Evolutionary conservation across 2,797 vertebrate species (phyloP).

Genomic region (Falco columbarius): DNA sequence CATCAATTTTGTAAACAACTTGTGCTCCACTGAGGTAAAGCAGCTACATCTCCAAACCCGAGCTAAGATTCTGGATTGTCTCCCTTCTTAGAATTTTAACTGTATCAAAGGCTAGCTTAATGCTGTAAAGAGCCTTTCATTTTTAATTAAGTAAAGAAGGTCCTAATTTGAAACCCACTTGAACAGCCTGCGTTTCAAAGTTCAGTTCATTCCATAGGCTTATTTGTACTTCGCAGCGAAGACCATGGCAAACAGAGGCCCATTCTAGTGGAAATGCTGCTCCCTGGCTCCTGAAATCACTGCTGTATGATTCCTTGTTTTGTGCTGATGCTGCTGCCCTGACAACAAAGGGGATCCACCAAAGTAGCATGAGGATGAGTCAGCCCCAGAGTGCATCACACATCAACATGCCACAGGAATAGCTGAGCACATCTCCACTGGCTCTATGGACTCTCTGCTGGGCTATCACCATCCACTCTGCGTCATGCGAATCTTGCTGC

Average conservation of each 20-base stretch:
- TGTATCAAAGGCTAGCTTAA: slow-evolving; percentile 42
- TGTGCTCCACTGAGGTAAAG: slow-evolving; percentile 51
- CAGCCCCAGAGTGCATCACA: not conserved
- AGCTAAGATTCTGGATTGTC: slow-evolving; percentile 19
- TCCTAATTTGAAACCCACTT: slow-evolving; percentile 6
- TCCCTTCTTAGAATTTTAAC: slow-evolving; percentile 28
- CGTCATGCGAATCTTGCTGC: not conserved
- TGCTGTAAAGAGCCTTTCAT: slow-evolving; percentile 40
- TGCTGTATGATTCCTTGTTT: not conserved
- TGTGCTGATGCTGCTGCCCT: slow-evolving; percentile 26
- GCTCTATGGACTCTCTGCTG: not conserved
- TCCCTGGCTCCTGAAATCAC: not conserved
- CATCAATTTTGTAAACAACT: slow-evolving; percentile 59
- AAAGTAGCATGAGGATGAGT: not conserved
- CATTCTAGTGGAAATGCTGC: not conserved
- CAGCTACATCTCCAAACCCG: not conserved
- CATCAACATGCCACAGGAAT: not conserved
- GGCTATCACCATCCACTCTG: not conserved
- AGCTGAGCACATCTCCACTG: not conserved
- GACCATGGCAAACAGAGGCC: not conserved
- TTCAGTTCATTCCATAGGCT: slow-evolving; percentile 6
- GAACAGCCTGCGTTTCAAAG: slow-evolving; percentile 12
- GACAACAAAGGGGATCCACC: not conserved
- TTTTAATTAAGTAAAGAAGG: slow-evolving; percentile 51
- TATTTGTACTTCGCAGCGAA: slow-evolving; percentile 10